Evolutionary conservation across 2,797 vertebrate genomes (phyloP), one percentile per base, ranked within the genome.

Genomic region (Orestias chungarensis): DNA sequence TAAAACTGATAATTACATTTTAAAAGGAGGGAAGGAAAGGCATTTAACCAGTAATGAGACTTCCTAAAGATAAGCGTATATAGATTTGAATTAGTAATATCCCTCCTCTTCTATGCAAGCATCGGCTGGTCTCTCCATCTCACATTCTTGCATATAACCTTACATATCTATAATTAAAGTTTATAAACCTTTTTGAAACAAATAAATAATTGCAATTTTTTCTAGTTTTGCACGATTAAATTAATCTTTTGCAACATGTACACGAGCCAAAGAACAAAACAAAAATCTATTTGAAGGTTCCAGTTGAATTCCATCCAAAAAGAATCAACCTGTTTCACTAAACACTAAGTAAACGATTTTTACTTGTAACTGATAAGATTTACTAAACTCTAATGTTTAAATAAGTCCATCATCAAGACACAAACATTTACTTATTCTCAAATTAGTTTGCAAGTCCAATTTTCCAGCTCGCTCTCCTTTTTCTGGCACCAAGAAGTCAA

Each of bases 341-440:
- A 40, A n/a, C 57, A 61, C 31, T 17, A 35, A 31, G 23, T 57
- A 59, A 59, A 59, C 38, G 38, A 35, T 59, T 59, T 59, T 59
- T 1, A 23, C 57, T 38, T 59, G 33, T 59, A 18, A 12, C 57
- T 11, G 4, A 33, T 23, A 23, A 59, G 57, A 38, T 74, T 59
- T 35, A 59, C 57, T 59, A 12, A 59, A 18, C 57, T 59, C 57
- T 59, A 35, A 59, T 23, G 57, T 35, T 35, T 31, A 59, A 35
- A 35, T 59, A 35, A 35, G 54, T 57, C 54, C 54, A 33, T 57
- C 54, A 57, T 57, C 54, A 57, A 35, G 57, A 35, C 18, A 59
- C 57, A 35, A 59, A 59, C 17, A 59, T 35, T 35, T 59, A 59
- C 27, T 59, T 59, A 31, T 59, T 35, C 33, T 59, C 33, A 31